These are phyloP conservation scores for Neuroscelio doddi DNA, from an alignment of 2,888 invertebrate genomes.

Conservation along the genomic window DNA sequence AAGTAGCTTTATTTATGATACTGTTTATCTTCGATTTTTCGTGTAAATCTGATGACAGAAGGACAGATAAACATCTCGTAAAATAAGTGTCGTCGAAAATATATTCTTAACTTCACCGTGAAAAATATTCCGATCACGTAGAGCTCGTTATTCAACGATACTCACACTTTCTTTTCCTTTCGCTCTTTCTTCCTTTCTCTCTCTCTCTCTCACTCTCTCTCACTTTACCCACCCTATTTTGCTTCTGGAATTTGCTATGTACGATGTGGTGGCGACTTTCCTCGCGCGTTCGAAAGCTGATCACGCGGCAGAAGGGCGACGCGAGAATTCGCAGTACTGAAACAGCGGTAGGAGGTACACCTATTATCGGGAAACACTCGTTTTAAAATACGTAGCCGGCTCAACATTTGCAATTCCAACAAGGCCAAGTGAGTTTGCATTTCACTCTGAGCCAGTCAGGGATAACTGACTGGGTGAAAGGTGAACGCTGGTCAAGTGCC, in stretches of 20 bases:
- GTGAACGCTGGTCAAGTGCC: constrained; percentile 32
- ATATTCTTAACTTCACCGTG: constrained; percentile 22
- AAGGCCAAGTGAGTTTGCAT: constrained; percentile 56
- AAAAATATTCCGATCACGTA: constrained; percentile 42
- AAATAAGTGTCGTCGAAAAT: constrained; percentile 32
- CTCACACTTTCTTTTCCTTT: constrained; percentile 10
- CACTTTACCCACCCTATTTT: constrained; percentile 23
- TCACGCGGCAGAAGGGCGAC: constrained; percentile 38
- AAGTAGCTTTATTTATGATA: not conserved
- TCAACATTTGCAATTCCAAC: constrained; percentile 64
- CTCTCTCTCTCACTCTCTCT: constrained; percentile 8
- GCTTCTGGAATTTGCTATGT: constrained; percentile 35
- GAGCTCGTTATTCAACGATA: constrained; percentile 34
- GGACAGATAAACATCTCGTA: constrained; percentile 21
- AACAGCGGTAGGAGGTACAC: constrained; percentile 47
- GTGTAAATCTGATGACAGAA: constrained; percentile 22
- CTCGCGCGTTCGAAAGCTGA: constrained; percentile 41
- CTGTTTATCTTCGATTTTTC: constrained; percentile 21
- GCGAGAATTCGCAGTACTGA: constrained; percentile 44
- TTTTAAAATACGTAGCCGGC: constrained; percentile 58
- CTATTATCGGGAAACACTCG: constrained; percentile 63
- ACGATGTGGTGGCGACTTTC: constrained; percentile 40
- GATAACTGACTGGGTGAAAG: constrained; percentile 28
- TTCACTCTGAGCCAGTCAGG: constrained; percentile 47
- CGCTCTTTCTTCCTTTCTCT: not conserved